Evolutionary conservation across 2,797 vertebrate species (phyloP).

Genomic region (Scleropages formosus): DNA sequence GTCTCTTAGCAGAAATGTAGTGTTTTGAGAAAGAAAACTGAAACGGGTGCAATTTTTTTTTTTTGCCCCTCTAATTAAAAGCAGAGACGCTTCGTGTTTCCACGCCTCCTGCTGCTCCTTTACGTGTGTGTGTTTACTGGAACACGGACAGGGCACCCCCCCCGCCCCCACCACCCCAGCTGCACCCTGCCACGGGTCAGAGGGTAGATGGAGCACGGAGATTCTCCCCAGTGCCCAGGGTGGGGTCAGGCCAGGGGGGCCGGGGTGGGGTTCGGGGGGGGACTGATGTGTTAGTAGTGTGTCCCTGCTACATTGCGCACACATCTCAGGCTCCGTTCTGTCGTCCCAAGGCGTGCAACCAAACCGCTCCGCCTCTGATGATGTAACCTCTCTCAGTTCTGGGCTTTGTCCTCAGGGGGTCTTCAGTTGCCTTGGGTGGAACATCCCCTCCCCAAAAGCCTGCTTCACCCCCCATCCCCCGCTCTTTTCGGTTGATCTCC

Average conservation of each 20-base stretch:
- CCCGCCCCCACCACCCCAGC: too few relatives aligned
- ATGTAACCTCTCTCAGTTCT: slow-evolving; percentile 13
- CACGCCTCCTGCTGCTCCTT: not conserved
- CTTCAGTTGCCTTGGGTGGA: slow-evolving; percentile 39
- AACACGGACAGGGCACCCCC: too few relatives aligned
- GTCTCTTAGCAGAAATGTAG: not conserved
- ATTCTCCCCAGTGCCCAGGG: too few relatives aligned
- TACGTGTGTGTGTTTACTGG: not conserved
- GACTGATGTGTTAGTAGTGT: not conserved
- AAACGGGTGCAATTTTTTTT: not conserved
- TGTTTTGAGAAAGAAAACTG: not conserved
- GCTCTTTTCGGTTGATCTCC: not conserved
- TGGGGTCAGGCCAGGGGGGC: too few relatives aligned
- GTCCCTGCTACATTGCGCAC: not conserved
- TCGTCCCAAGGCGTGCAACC: not conserved
- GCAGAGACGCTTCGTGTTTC: not conserved
- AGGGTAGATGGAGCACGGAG: too few relatives aligned
- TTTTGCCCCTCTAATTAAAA: slow-evolving; percentile 10
- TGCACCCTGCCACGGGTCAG: too few relatives aligned
- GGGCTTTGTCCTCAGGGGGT: slow-evolving; percentile 17
- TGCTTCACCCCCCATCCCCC: slow-evolving; percentile 10
- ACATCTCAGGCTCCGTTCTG: not conserved
- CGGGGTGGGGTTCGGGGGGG: not conserved
- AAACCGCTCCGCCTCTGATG: not conserved
- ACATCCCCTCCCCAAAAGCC: slow-evolving; percentile 43